A percentile compares a stretch with the other conserved stretches of the same genome.
Conservation (phyloP, 64 coral and sea anemone species). For the Pocillopora damicornis region DNA sequence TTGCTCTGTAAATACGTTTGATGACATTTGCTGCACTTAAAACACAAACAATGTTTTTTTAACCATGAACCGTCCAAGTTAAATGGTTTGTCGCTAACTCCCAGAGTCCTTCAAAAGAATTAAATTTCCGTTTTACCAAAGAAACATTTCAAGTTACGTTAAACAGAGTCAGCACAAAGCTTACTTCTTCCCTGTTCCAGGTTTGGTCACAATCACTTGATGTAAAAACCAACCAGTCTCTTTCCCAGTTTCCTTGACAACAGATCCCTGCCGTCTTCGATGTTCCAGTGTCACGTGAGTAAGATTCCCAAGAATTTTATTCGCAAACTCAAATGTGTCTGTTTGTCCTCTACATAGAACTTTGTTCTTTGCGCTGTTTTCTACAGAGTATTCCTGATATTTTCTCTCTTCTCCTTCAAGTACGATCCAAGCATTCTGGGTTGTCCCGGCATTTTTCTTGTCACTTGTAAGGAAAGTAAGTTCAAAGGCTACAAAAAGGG, state of each 20-base stretch:
- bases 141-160: neutral
- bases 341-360: slow-evolving; percentile 76
- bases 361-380: slow-evolving; percentile 87
- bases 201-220: slow-evolving; percentile 66
- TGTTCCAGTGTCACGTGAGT: slow-evolving; percentile 75
- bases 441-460: slow-evolving; percentile 89
- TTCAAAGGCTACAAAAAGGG: slow-evolving; percentile 59
- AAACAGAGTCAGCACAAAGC: neutral
- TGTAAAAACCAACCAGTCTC: slow-evolving; percentile 89
- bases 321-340: slow-evolving; percentile 74
- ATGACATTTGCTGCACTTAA: no score
- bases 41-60: no score
- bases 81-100: no score
- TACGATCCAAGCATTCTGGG: slow-evolving; percentile 87
- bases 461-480: slow-evolving; percentile 85
- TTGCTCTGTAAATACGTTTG: no score
- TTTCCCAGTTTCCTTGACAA: slow-evolving; percentile 58
- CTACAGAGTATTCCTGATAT: slow-evolving; percentile 82
- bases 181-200: slow-evolving; percentile 70
- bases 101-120: no score
- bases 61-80: no score
- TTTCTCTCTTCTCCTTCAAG: slow-evolving; percentile 81
- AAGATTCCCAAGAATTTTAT: slow-evolving; percentile 75
- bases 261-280: slow-evolving; percentile 53
- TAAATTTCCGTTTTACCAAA: no score